Conservation (phyloP, 2,797 vertebrate species). For the Synaphobranchus kaupii region DNA sequence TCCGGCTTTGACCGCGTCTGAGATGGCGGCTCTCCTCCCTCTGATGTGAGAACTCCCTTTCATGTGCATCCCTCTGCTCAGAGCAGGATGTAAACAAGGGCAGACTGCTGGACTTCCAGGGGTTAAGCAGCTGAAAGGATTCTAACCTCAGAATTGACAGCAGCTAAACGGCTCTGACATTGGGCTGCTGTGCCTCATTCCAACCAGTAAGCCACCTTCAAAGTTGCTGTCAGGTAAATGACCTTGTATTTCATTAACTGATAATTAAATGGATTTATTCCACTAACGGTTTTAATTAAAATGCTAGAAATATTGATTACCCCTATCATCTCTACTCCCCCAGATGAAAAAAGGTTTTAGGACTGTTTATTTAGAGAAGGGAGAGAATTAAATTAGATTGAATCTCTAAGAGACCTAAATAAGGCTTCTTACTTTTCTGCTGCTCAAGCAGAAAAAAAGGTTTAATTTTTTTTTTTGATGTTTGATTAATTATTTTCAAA, state of each 20-base stretch:
- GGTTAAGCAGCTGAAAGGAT: conserved; percentile 83
- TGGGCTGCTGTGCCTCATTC: conserved; percentile 82
- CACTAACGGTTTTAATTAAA: conserved; percentile 99
- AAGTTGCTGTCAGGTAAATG: conserved; percentile 94
- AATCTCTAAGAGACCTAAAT: conserved; percentile 88
- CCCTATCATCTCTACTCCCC: conserved; percentile 92
- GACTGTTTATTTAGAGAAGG: conserved; percentile 92
- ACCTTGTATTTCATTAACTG: conserved; percentile 99
- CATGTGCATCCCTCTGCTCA: not conserved
- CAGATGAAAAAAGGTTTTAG: conserved; percentile 91
- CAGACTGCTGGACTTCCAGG: conserved; percentile 58
- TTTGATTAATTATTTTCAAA: conserved; percentile 97
- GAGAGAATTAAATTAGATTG: conserved; percentile 93
- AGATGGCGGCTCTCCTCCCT: not conserved
- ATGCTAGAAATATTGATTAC: conserved; percentile 99
- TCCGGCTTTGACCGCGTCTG: not conserved
- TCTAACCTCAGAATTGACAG: conserved; percentile 86
- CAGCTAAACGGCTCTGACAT: conserved; percentile 86
- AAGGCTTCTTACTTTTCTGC: conserved; percentile 87
- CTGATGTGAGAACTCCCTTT: conserved; percentile 14
- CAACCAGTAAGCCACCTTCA: conserved; percentile 88
- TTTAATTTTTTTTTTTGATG: conserved; percentile 83
- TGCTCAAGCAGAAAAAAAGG: conserved; percentile 84
- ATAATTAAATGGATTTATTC: conserved; percentile 99
- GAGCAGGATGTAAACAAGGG: conserved; percentile 35